Evolutionary conservation across 2,888 invertebrate genomes (phyloP).

Genomic region (Thysanoteuthis rhombus): DNA sequence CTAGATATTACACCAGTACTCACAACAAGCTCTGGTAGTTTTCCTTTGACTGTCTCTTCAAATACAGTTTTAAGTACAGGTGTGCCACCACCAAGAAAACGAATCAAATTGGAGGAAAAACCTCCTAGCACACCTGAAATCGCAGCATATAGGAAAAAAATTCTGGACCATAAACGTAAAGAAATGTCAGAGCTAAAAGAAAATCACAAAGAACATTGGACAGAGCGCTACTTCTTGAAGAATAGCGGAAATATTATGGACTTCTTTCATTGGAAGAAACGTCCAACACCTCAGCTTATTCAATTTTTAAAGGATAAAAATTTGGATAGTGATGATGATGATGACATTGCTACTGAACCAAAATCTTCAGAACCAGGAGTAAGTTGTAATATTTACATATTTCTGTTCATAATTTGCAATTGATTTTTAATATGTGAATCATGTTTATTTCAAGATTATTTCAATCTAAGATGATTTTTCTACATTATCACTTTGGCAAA

Average conservation of each 20-base stretch:
- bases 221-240: conserved; percentile 88
- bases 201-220: conserved; percentile 68
- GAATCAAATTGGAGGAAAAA: conserved; percentile 61
- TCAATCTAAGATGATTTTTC: too few relatives aligned
- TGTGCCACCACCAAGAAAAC: conserved; percentile 55
- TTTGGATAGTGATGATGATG: conserved; percentile 74
- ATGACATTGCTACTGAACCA: conserved; percentile 31
- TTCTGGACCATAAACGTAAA: conserved; percentile 53
- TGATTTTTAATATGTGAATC: too few relatives aligned
- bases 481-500: too few relatives aligned
- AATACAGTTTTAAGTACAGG: background rate
- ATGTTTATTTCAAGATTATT: too few relatives aligned
- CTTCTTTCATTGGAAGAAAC: conserved; percentile 84
- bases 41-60: background rate
- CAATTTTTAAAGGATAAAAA: conserved; percentile 80
- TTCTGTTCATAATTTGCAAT: too few relatives aligned
- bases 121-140: conserved; percentile 52
- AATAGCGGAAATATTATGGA: conserved; percentile 89
- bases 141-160: conserved; percentile 53
- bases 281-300: conserved; percentile 78
- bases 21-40: background rate
- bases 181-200: conserved; percentile 63
- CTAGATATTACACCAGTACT: background rate
- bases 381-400: background rate
- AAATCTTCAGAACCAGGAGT: background rate